Evolutionary conservation across 1,140 invertebrate species (phyloP).

Genomic region (Euglossa dilemma): DNA sequence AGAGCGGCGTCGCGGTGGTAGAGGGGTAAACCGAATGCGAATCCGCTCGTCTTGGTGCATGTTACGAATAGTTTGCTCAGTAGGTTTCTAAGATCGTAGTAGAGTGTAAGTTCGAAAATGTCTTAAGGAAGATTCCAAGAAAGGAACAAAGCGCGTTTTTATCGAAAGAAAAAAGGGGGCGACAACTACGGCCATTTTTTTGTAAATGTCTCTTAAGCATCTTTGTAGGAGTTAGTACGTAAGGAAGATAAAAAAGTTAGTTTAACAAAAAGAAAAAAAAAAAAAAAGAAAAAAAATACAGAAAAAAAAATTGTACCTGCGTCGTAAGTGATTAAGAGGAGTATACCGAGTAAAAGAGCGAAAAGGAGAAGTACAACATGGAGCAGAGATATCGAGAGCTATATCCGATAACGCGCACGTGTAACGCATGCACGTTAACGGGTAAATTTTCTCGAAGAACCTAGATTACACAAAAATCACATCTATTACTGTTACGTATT

Average conservation of each 20-base stretch:
- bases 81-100: conserved; percentile 46
- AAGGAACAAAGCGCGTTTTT: conserved; percentile 23
- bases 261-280: conserved; percentile 32
- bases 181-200: conserved; percentile 51
- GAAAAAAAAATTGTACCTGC: conserved; percentile 72
- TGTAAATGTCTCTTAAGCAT: conserved; percentile 55
- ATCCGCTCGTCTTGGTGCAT: conserved; percentile 45
- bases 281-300: conserved; percentile 53
- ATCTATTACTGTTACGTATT: conserved; percentile 60
- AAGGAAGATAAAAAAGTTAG: conserved; percentile 39
- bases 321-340: conserved; percentile 64
- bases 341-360: conserved; percentile 23
- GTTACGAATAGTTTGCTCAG: conserved; percentile 56
- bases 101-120: conserved; percentile 49
- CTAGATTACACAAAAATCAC: conserved; percentile 46
- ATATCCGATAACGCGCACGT: not conserved
- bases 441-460: conserved; percentile 30
- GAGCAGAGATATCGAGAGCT: not conserved
- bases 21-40: not conserved
- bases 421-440: conserved; percentile 20
- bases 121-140: conserved; percentile 17
- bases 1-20: not conserved
- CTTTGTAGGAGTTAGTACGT: conserved; percentile 49
- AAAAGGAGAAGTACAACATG: conserved; percentile 21
- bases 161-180: not conserved